These are phyloP conservation scores for Neocrepidodera transversa DNA, from an alignment of 2,888 invertebrate genomes.

Conservation along the genomic window DNA sequence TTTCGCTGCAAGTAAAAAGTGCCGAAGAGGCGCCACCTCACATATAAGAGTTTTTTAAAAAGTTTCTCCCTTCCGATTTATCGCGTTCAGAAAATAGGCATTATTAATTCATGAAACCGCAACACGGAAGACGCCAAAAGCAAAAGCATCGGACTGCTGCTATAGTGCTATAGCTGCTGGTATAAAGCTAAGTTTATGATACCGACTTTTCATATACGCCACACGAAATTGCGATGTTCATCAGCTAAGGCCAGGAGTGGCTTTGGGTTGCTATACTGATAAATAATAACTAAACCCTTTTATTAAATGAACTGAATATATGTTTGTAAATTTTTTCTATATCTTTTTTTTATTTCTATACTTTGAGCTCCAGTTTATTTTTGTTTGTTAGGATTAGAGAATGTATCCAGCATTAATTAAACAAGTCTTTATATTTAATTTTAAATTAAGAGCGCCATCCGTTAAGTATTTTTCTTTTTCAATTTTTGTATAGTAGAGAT, in stretches of 20 bases:
- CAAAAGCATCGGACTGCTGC: conserved; percentile 28
- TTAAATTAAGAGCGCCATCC: no score
- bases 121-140: conserved; percentile 45
- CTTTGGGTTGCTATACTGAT: no score
- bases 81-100: conserved; percentile 51
- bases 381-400: no score
- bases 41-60: conserved; percentile 19
- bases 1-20: conserved; percentile 3
- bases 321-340: no score
- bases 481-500: no score
- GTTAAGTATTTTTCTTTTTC: no score
- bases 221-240: conserved; percentile 13
- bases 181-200: conserved; percentile 18
- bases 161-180: conserved; percentile 4
- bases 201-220: conserved; percentile 18
- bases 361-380: no score
- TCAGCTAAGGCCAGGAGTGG: conserved; percentile 3
- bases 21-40: neutral
- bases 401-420: no score
- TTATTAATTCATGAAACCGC: conserved; percentile 54
- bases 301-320: no score
- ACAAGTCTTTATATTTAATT: no score
- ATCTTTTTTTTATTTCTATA: no score
- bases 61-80: conserved; percentile 24
- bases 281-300: no score